Evolutionary conservation across 2,113 vertebrate species (phyloP), one percentile per base, ranked within the genome.

Genomic region (Hirundichthys speculiger): DNA sequence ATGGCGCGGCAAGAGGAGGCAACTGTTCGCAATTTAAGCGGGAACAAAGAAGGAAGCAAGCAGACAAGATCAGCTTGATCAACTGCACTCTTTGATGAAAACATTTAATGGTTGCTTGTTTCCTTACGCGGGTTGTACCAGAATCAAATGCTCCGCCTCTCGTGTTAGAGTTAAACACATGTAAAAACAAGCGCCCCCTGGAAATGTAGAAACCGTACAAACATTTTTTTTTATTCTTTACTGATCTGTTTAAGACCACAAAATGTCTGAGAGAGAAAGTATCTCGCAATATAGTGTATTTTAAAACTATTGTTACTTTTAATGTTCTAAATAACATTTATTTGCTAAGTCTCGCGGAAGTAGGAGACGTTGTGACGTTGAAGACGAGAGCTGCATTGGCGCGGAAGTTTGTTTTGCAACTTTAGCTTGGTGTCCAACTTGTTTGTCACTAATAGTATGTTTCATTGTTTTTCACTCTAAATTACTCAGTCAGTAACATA

Each of bases 391-490:
- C 0, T 4, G 8, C 47, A 19, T 78, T 85, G 84, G 86, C 89
- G 91, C 88, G 90, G 68, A 85, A 58, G 70, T 82, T 73, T 73
- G 67, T 84, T 79, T 77, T 57, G 64, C 51, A 55, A 53, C 24
- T 39, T 38, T 50, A 9, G n/a, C 13, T 8, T 63, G 46, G 30
- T 13, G 43, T 11, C 19, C 18, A 9, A 3, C 18, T 58, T 16
- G 13, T 39, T 45, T 56, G 34, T 4, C 1, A 13, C 0, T 11
- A 34, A 73, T 69, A 34, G 84, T 88, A 69, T 9, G 76, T 83
- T 22, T 59, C 7, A 10, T 8, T 64, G 24, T 55, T 11, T 21
- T 27, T 2, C 27, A 16, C 19, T 1, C 14, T 1, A n/a, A 38
- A 6, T 22, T 0, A 34, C 30, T 34, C 5, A 16, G n/a, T 48